Evolutionary conservation across 2,113 vertebrate genomes (phyloP).

Genomic region (Promerops cafer): DNA sequence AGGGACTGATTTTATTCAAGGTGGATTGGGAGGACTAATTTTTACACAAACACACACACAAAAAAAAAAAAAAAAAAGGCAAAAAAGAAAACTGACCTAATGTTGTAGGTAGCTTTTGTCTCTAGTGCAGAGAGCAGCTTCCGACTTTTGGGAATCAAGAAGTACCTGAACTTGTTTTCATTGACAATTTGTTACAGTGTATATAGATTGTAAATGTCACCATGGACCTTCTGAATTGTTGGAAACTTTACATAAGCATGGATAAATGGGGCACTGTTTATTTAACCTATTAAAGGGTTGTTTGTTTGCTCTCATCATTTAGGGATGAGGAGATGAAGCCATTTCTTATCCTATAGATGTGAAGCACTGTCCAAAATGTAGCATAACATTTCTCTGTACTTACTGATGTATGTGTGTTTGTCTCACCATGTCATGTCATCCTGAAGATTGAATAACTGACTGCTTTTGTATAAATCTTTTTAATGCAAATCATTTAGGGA

Average conservation of each 20-base stretch:
- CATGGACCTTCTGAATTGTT: neutral
- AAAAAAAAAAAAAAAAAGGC: too few relatives aligned
- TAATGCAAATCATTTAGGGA: constrained; percentile 1
- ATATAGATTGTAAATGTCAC: constrained; percentile 3
- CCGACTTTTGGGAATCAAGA: neutral
- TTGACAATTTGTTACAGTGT: constrained; percentile 14
- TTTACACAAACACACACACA: neutral
- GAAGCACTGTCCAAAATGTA: constrained; percentile 55
- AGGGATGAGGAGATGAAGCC: constrained; percentile 62
- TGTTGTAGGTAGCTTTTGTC: neutral
- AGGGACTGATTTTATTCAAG: neutral
- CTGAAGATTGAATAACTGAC: neutral
- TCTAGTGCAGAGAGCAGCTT: neutral
- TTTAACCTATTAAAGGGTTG: constrained; percentile 44
- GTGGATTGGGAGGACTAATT: neutral
- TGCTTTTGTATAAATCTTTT: constrained; percentile 9
- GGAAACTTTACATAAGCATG: constrained; percentile 2
- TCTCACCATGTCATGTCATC: neutral
- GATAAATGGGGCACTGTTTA: constrained; percentile 48
- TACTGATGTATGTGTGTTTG: constrained; percentile 2
- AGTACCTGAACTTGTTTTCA: neutral
- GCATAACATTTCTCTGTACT: constrained; percentile 42
- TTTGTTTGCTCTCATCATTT: constrained; percentile 56
- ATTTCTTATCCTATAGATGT: constrained; percentile 52
- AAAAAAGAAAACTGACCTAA: neutral